Evolutionary conservation across 2,797 vertebrate species (phyloP).

Genomic region (Aselliscus stoliczkanus): DNA sequence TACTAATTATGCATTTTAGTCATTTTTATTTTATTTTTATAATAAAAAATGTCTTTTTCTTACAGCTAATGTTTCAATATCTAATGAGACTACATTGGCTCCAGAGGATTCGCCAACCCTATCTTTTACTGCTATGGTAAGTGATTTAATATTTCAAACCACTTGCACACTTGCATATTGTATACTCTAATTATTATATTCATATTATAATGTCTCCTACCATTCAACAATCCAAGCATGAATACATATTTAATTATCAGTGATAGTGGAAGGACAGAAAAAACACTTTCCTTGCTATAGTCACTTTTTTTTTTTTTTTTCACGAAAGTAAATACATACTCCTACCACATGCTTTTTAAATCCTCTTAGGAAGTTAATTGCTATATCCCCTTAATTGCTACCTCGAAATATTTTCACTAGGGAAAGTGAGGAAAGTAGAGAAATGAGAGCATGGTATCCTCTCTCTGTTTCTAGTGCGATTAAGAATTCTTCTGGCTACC

Average conservation of each 20-base stretch:
- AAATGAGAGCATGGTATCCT: not conserved
- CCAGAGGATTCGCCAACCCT: slow-evolving; percentile 78
- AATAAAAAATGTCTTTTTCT: slow-evolving; percentile 65
- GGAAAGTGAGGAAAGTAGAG: not conserved
- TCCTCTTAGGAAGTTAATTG: not conserved
- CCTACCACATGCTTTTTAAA: not conserved
- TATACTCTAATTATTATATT: not conserved
- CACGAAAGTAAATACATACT: not conserved
- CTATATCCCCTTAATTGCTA: not conserved
- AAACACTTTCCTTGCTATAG: not conserved
- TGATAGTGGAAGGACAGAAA: not conserved
- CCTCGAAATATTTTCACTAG: slow-evolving; percentile 25
- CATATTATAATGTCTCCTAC: not conserved
- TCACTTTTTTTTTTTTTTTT: not conserved
- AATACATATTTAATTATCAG: not conserved
- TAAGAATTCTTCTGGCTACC: not conserved
- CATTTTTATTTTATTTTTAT: slow-evolving; percentile 7
- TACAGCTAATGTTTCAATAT: slow-evolving; percentile 87
- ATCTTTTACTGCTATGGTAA: slow-evolving; percentile 84
- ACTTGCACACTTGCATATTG: not conserved
- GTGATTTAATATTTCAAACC: slow-evolving; percentile 54
- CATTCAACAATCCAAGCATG: not conserved
- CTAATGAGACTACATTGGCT: slow-evolving; percentile 75
- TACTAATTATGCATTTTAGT: not conserved
- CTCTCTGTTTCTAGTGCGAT: not conserved